These are phyloP conservation scores for Acanthopleura granulata DNA, from an alignment of 2,888 invertebrate genomes.

Conservation along the genomic window DNA sequence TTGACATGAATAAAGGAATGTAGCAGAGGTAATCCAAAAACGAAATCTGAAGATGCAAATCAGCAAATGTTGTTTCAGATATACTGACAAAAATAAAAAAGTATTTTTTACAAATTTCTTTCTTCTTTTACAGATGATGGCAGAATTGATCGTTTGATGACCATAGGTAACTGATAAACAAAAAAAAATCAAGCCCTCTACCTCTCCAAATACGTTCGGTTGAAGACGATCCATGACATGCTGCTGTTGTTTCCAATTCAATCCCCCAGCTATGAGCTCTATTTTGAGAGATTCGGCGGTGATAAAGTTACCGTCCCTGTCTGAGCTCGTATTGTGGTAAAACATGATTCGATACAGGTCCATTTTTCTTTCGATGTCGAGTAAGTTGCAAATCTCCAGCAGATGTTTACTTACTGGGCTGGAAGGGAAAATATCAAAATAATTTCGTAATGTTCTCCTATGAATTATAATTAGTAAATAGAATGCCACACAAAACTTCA, in stretches of 20 bases:
- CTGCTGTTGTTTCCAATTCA: constrained; percentile 67
- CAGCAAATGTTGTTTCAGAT: neutral
- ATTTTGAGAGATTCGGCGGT: constrained; percentile 64
- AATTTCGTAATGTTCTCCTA: neutral
- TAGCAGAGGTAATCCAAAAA: constrained; percentile 68
- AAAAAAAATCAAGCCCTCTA: constrained; percentile 27
- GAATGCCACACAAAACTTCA: neutral
- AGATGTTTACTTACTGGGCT: constrained; percentile 65
- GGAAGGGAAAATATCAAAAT: constrained; percentile 28
- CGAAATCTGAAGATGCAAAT: constrained; percentile 55
- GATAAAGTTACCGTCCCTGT: constrained; percentile 65
- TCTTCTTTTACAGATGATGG: too few species aligned
- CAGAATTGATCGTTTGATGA: too few species aligned
- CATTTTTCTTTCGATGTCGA: constrained; percentile 68
- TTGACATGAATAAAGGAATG: constrained; percentile 68
- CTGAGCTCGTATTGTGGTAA: constrained; percentile 63
- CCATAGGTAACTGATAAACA: too few species aligned
- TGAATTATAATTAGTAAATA: neutral
- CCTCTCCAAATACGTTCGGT: constrained; percentile 64
- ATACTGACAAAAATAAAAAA: too few species aligned
- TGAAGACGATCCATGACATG: constrained; percentile 65
- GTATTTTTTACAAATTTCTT: too few species aligned
- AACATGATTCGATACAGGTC: constrained; percentile 66
- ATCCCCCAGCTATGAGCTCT: constrained; percentile 67
- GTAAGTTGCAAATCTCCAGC: constrained; percentile 63